These are phyloP conservation scores for Fregetta grallaria DNA, from an alignment of 2,113 vertebrate genomes.

Conservation along the genomic window DNA sequence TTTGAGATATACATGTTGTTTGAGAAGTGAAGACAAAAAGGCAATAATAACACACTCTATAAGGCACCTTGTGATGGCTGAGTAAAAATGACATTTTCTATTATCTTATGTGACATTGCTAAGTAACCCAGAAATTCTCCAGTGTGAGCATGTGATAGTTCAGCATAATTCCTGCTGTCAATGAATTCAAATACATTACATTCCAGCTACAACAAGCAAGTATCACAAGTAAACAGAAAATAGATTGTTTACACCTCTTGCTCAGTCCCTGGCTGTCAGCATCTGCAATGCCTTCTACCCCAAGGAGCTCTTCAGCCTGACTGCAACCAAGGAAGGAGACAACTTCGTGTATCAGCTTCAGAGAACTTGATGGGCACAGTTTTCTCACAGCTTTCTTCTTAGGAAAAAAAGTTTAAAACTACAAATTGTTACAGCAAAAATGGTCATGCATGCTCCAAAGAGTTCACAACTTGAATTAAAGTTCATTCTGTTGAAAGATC, in stretches of 20 bases:
- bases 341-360: not conserved
- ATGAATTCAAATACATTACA: not conserved
- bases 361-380: not conserved
- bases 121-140: constrained; percentile 5
- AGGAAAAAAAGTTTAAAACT: not conserved
- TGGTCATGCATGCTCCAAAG: not conserved
- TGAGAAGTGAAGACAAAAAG: not conserved
- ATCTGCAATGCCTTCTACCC: not conserved
- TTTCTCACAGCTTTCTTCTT: not conserved
- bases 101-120: not conserved
- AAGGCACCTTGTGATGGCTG: not conserved
- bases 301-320: not conserved
- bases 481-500: not conserved
- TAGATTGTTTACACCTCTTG: not conserved
- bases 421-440: not conserved
- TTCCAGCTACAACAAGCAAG: not conserved
- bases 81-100: constrained; percentile 10
- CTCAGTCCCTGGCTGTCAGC: not conserved
- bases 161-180: not conserved
- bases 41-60: not conserved
- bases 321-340: not conserved
- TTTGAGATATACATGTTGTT: not conserved
- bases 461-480: not conserved
- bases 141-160: not conserved
- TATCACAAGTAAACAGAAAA: not conserved